Base-by-base conservation (phyloP, 2,888 invertebrate genomes). In the Cynaeus angustus region DNA sequence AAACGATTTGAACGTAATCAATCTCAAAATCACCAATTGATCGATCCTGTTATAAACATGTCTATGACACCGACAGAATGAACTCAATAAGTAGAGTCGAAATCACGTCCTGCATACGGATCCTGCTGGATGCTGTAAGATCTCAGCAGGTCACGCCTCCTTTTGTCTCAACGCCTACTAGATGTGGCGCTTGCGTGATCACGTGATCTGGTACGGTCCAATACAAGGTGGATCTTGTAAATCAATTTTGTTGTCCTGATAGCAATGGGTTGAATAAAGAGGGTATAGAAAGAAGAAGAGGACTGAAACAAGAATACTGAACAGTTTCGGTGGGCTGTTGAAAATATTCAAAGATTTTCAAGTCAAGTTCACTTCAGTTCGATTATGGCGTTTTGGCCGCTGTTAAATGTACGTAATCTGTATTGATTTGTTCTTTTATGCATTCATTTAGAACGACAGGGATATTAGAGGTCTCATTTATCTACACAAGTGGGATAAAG, bases 121-220 rank as follows among this genome's bases (percentile, higher is more conserved):
- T 56, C 46, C 55, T 66, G 55, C 46, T 33, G 64, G 70, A 70
- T 59, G 67, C 62, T 71, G 67, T 52, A 50, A 30, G 55, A 68
- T 70, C 70, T 70, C 62, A 68, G 30, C 43, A 52, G 43, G 73
- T 77, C 77, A 77, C 84, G 82, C 84, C 84, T 74, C 71, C 81
- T 79, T 81, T 83, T 83, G 83, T 83, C 81, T 83, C 81, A 82
- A 82, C 82, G 81, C 81, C 83, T 81, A 79, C 79, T 72, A 67
- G 73, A 72, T 55, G 73, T 67, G 68, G 81, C 83, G 83, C 83
- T 72, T 80, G 83, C 84, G 83, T 80, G 73, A 37, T 75, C 82
- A 81, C 81, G 80, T 82, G 82, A 73, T 64, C 62, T n/a, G 28
- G 48, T 12, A 61, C 69, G 72, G 71, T 68, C 83, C 83, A 83